Evolutionary conservation across 2,797 vertebrate genomes (phyloP).

Genomic region (Molossus molossus): DNA sequence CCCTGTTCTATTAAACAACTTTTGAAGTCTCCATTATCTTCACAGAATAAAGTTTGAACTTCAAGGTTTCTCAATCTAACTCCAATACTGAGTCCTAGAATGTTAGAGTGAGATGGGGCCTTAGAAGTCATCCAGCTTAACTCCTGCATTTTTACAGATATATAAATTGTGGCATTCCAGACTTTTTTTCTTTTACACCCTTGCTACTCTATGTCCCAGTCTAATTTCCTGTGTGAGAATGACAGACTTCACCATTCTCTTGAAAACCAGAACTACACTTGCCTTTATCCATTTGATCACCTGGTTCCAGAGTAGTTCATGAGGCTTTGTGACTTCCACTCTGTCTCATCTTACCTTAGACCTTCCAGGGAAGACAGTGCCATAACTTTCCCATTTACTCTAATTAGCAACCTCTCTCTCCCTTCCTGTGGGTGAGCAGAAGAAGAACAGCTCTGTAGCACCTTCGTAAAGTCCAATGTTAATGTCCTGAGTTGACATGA

Average conservation of each 20-base stretch:
- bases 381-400: slow-evolving; percentile 23
- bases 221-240: neutral
- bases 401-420: neutral
- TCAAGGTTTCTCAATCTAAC: slow-evolving; percentile 7
- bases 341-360: slow-evolving; percentile 17
- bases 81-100: neutral
- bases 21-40: slow-evolving; percentile 18
- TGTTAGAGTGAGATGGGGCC: neutral
- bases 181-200: neutral
- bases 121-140: neutral
- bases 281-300: slow-evolving; percentile 31
- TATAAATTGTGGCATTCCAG: slow-evolving; percentile 2
- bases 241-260: neutral
- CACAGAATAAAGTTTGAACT: slow-evolving; percentile 48
- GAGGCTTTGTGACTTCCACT: neutral
- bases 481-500: slow-evolving; percentile 1
- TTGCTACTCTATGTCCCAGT: neutral
- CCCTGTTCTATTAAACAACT: neutral
- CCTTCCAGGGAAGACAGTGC: neutral
- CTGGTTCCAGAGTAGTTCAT: neutral
- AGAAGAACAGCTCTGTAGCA: neutral
- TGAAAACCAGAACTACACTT: slow-evolving; percentile 33
- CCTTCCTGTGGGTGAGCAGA: neutral
- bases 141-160: neutral
- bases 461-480: slow-evolving; percentile 6